Evolutionary conservation across 2,888 invertebrate species (phyloP).

Genomic region (Aproaerema taeniolella): DNA sequence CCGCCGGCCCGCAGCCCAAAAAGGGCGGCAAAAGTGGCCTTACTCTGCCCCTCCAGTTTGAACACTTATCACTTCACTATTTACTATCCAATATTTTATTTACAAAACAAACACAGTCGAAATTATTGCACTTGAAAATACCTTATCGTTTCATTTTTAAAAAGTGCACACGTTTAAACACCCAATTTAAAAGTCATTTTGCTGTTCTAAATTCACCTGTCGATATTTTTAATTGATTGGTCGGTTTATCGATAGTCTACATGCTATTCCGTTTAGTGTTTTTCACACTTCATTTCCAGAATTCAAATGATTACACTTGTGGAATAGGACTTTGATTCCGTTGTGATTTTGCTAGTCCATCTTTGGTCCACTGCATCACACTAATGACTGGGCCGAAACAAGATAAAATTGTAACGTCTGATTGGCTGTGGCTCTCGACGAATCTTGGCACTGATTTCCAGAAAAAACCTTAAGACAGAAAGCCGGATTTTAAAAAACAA

Average conservation of each 20-base stretch:
- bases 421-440: slow-evolving; percentile 13
- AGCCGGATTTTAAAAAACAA: slow-evolving; percentile 29
- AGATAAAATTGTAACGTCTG: slow-evolving; percentile 20
- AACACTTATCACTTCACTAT: slow-evolving; percentile 44
- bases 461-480: slow-evolving; percentile 16
- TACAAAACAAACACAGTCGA: slow-evolving; percentile 21
- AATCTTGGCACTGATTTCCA: slow-evolving; percentile 26
- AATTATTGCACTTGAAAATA: slow-evolving; percentile 25
- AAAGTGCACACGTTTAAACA: too few relatives aligned
- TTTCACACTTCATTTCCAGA: too few relatives aligned
- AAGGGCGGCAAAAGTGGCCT: slow-evolving; percentile 82
- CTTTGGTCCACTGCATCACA: too few relatives aligned
- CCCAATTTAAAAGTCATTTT: too few relatives aligned
- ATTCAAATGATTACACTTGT: too few relatives aligned
- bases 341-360: too few relatives aligned
- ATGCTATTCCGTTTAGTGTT: too few relatives aligned
- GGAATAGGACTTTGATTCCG: too few relatives aligned
- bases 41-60: slow-evolving; percentile 82
- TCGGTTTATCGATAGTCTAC: too few relatives aligned
- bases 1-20: slow-evolving; percentile 80
- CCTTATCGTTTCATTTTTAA: slow-evolving; percentile 29
- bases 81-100: slow-evolving; percentile 20
- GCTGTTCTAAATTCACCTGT: too few relatives aligned
- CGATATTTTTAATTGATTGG: too few relatives aligned
- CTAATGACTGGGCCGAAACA: slow-evolving; percentile 17